Percentiles rank a stretch among this genome's conserved stretches.
phyloP scores from a whole-genome alignment of 2,888 invertebrate species.

The Agonopterix subpropinquella region DNA sequence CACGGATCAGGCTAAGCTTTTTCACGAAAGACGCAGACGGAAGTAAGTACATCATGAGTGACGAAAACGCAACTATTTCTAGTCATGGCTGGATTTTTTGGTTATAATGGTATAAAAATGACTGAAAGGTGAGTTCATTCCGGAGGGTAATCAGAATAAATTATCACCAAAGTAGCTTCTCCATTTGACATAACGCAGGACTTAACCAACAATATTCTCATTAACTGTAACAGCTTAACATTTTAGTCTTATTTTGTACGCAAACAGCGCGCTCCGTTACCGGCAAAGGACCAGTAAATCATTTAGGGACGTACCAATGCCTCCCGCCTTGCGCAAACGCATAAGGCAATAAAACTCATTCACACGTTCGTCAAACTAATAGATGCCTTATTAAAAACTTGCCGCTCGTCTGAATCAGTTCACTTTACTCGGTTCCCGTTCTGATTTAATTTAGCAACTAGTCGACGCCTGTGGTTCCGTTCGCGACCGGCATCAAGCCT shows the following conservation, averaged over 20 bases:
- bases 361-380: slow-evolving; percentile 71
- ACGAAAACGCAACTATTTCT: too few relatives aligned
- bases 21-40: too few relatives aligned
- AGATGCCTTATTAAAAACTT: slow-evolving; percentile 70
- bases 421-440: slow-evolving; percentile 27
- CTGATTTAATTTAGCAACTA: slow-evolving; percentile 35
- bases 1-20: too few relatives aligned
- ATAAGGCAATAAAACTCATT: slow-evolving; percentile 72
- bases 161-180: too few relatives aligned
- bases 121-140: too few relatives aligned
- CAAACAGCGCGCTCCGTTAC: slow-evolving; percentile 14
- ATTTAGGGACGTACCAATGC: slow-evolving; percentile 63
- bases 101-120: too few relatives aligned
- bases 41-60: too few relatives aligned
- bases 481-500: too few relatives aligned
- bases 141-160: too few relatives aligned
- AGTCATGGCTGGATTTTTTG: too few relatives aligned
- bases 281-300: slow-evolving; percentile 43
- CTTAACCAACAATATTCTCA: slow-evolving; percentile 1
- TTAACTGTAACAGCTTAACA: slow-evolving; percentile 3
- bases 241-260: slow-evolving; percentile 1
- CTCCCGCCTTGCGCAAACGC: slow-evolving; percentile 40
- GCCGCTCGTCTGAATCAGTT: slow-evolving; percentile 43
- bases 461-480: background rate
- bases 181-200: background rate